phyloP scores from a whole-genome alignment of 2,888 invertebrate genomes.

The Patella caerulea region DNA sequence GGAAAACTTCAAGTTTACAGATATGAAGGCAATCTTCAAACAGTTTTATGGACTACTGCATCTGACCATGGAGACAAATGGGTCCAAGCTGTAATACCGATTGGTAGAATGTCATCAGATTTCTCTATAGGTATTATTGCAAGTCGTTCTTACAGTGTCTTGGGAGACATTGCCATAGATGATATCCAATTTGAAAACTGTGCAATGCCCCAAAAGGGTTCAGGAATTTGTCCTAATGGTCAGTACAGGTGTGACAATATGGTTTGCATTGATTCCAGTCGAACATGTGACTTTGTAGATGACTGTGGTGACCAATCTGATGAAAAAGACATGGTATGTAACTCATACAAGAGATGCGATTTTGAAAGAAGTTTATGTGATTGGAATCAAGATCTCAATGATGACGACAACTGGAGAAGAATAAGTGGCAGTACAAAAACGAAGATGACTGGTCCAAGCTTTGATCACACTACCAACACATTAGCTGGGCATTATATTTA shows the following conservation, averaged over 20 bases:
- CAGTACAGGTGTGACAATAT: constrained; percentile 49
- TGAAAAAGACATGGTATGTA: constrained; percentile 46
- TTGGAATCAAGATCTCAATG: constrained; percentile 59
- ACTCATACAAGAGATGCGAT: constrained; percentile 44
- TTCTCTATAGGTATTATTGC: constrained; percentile 54
- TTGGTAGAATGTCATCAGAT: constrained; percentile 49
- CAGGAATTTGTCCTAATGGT: constrained; percentile 9
- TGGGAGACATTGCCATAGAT: constrained; percentile 61
- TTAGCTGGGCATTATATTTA: constrained; percentile 58
- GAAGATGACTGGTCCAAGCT: constrained; percentile 60
- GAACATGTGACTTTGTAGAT: constrained; percentile 63
- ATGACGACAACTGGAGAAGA: constrained; percentile 67
- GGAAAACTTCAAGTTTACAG: constrained; percentile 48
- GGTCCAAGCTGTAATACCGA: constrained; percentile 51
- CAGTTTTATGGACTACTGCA: constrained; percentile 45
- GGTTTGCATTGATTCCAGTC: constrained; percentile 46
- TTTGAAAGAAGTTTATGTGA: constrained; percentile 60
- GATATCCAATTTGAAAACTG: constrained; percentile 60
- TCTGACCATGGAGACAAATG: constrained; percentile 55
- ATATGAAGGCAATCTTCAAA: constrained; percentile 27
- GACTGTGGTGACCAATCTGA: constrained; percentile 66
- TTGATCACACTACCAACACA: constrained; percentile 64
- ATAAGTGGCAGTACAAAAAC: constrained; percentile 56
- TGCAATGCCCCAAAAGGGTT: constrained; percentile 41
- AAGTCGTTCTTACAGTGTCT: constrained; percentile 43